phyloP scores from a whole-genome alignment of 2,888 invertebrate species.

The Temnothorax ravouxi region DNA sequence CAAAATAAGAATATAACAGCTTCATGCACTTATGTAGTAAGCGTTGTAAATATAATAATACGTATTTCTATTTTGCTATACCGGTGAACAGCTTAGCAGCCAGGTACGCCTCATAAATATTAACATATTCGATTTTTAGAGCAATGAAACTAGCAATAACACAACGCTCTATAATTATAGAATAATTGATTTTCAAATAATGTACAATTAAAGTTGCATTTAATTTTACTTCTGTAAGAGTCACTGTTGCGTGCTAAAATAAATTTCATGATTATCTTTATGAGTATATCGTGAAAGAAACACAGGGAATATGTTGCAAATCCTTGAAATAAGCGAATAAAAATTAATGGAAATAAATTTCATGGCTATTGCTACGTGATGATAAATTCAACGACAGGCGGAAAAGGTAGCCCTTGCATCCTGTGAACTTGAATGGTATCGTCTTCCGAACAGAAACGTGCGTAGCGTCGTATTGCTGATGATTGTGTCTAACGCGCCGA shows the following conservation, averaged over 20 bases:
- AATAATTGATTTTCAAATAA: neutral
- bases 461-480: constrained; percentile 72
- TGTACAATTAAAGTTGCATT: neutral
- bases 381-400: constrained; percentile 17
- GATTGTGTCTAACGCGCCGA: constrained; percentile 70
- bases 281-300: constrained; percentile 16
- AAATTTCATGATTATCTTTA: neutral
- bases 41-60: neutral
- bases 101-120: constrained; percentile 17
- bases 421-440: constrained; percentile 75
- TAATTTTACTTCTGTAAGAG: neutral
- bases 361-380: neutral
- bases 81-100: constrained; percentile 25
- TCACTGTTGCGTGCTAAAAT: neutral
- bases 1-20: constrained; percentile 4
- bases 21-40: constrained; percentile 2
- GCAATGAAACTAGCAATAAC: neutral
- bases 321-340: constrained; percentile 10
- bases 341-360: constrained; percentile 18
- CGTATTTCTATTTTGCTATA: constrained; percentile 39
- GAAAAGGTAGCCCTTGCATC: constrained; percentile 62
- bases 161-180: neutral
- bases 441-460: constrained; percentile 69
- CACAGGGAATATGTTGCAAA: neutral
- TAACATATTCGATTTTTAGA: neutral